Evolutionary conservation across 2,888 invertebrate species (phyloP).

Genomic region (Atrina japonica): DNA sequence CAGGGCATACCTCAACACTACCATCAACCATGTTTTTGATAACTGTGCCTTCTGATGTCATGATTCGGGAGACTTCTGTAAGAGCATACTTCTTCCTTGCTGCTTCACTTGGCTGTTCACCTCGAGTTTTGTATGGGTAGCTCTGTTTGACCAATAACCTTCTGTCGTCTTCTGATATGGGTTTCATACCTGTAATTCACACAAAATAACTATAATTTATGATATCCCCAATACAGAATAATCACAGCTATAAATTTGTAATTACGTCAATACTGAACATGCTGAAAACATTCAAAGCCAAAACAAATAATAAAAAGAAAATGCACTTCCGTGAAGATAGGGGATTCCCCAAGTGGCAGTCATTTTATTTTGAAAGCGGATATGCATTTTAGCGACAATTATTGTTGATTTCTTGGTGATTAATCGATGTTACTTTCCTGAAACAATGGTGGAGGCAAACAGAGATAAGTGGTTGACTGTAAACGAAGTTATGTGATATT

Average conservation of each 20-base stretch:
- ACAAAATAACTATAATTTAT: too few species aligned
- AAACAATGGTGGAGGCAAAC: too few species aligned
- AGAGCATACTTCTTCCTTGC: conserved; percentile 67
- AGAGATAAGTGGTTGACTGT: too few species aligned
- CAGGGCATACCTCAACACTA: conserved; percentile 77
- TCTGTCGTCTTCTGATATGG: conserved; percentile 65
- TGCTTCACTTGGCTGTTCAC: conserved; percentile 72
- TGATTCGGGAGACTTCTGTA: conserved; percentile 74
- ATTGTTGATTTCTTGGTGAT: too few species aligned
- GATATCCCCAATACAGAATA: too few species aligned
- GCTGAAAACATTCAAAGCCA: background rate
- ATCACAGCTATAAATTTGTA: background rate
- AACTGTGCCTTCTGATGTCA: conserved; percentile 78
- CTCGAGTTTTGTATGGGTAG: conserved; percentile 76
- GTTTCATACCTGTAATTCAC: conserved; percentile 67
- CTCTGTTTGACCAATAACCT: conserved; percentile 75
- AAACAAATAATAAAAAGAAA: background rate
- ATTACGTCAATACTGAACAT: background rate
- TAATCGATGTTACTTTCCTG: too few species aligned
- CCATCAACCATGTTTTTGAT: conserved; percentile 78
- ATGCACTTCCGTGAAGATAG: too few species aligned
- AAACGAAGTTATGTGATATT: too few species aligned
- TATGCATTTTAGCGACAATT: too few species aligned
- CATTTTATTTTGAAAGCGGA: background rate
- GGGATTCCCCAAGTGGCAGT: too few species aligned